Base-by-base conservation (phyloP, 2,797 vertebrate species). In the Acanthurus leucopareius region DNA sequence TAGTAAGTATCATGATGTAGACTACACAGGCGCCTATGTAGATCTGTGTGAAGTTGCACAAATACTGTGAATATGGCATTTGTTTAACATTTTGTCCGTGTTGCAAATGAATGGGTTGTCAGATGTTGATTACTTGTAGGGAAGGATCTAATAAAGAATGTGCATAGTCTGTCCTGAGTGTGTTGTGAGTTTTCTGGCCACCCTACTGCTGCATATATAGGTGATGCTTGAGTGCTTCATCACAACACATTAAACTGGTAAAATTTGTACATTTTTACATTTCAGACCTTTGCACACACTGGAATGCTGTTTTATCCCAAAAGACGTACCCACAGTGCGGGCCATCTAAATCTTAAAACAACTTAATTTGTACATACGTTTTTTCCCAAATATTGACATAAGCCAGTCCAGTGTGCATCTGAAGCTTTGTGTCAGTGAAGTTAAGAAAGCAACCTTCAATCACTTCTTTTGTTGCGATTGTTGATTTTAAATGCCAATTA, bases 1-100 rank as follows among this genome's bases (percentile, higher is more conserved):
- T 92, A 93, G 90, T 86, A 76, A 90, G 74, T 67, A 48, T 83
- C 86, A 80, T 79, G 79, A 89, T 47, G 75, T 92, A 92, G 90
- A 91, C 56, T 73, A 74, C 79, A 84, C 80, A 72, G 57, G 74
- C 54, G 42, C 53, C 62, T 60, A 56, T 70, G 77, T 91, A 91
- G 91, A 90, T 72, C 69, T 88, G 86, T 84, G 82, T 83, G 72
- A 80, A 20, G 53, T 76, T 81, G 69, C 79, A 85, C 76, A 88
- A 76, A 79, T 75, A 70, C 67, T 82, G 70, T 77, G 80, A 80
- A 65, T 85, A 53, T 64, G 77, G 64, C 59, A 69, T 83, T 86
- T 75, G 61, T 86, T 73, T 81, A 77, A 84, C 38, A 32, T 72
- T 85, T 54, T 75, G 13, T 80, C 87, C 73, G 10, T 77, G 32